Evolutionary conservation across 2,888 invertebrate genomes (phyloP).

Genomic region (Strigamia crassipes): DNA sequence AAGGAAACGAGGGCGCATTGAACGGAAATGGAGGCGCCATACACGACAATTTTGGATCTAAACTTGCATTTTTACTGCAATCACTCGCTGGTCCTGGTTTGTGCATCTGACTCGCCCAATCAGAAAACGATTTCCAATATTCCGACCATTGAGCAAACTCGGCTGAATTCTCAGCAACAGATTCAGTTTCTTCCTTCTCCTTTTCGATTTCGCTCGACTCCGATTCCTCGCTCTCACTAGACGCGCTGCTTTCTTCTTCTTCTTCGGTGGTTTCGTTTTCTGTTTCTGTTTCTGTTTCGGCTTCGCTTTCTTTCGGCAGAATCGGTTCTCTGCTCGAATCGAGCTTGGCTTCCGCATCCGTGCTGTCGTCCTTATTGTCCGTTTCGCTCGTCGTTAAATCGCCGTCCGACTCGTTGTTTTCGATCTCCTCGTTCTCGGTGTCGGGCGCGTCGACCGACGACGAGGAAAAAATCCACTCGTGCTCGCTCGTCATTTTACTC

Average conservation of each 20-base stretch:
- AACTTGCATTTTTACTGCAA: not conserved
- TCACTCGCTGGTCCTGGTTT: not conserved
- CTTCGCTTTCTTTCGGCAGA: not conserved
- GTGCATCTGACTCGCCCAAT: not conserved
- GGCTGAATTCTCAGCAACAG: not conserved
- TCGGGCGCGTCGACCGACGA: not conserved
- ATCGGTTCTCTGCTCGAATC: not conserved
- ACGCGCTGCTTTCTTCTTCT: not conserved
- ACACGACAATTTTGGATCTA: not conserved
- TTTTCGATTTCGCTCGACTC: not conserved
- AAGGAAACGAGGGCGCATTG: not conserved
- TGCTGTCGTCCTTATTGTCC: not conserved
- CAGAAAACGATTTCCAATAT: conserved; percentile 14
- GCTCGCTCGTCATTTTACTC: conserved; percentile 1
- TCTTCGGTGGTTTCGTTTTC: not conserved
- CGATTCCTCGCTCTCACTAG: not conserved
- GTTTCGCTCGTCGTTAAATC: not conserved
- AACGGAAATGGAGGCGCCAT: not conserved
- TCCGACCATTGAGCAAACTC: not conserved
- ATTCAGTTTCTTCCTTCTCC: not conserved
- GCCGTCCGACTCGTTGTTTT: not conserved
- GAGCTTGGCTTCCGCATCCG: not conserved
- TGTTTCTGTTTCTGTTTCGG: not conserved
- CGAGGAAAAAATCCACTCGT: not conserved
- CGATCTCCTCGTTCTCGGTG: not conserved